Conservation (phyloP, 2,888 invertebrate genomes). For the Aporophyla nigra region DNA sequence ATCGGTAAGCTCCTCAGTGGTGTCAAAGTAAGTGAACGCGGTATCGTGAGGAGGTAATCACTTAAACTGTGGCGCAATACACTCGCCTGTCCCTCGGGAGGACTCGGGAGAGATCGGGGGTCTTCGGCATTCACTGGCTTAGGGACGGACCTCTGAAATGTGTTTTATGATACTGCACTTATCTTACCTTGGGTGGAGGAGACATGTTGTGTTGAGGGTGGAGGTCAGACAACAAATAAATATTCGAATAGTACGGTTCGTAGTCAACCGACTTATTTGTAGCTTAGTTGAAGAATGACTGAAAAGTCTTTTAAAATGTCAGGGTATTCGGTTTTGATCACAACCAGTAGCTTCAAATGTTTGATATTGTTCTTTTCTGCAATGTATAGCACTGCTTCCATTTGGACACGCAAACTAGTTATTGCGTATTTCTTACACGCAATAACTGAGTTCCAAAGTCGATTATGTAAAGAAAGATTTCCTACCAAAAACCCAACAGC, state of each 20-base stretch:
- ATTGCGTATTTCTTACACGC: background rate
- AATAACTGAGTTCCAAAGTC: background rate
- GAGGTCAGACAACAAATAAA: background rate
- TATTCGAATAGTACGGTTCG: background rate
- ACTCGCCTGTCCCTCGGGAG: constrained; percentile 63
- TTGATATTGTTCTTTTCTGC: background rate
- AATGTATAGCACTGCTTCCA: background rate
- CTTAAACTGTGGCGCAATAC: constrained; percentile 67
- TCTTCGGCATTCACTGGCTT: background rate
- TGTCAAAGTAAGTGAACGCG: constrained; percentile 44
- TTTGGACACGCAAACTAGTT: background rate
- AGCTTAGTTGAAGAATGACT: background rate
- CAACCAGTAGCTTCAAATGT: background rate
- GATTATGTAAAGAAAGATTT: background rate
- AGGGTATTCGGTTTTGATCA: no score
- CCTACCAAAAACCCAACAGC: background rate
- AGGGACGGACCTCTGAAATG: constrained; percentile 37
- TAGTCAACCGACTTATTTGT: background rate
- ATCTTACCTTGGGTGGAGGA: constrained; percentile 4
- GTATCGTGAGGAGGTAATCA: constrained; percentile 66
- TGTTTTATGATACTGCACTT: constrained; percentile 56
- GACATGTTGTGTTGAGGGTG: background rate
- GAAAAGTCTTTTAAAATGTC: background rate
- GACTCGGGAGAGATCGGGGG: constrained; percentile 21
- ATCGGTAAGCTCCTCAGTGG: constrained; percentile 23